phyloP scores from a whole-genome alignment of 2,888 invertebrate species.

The Machimus rusticus region DNA sequence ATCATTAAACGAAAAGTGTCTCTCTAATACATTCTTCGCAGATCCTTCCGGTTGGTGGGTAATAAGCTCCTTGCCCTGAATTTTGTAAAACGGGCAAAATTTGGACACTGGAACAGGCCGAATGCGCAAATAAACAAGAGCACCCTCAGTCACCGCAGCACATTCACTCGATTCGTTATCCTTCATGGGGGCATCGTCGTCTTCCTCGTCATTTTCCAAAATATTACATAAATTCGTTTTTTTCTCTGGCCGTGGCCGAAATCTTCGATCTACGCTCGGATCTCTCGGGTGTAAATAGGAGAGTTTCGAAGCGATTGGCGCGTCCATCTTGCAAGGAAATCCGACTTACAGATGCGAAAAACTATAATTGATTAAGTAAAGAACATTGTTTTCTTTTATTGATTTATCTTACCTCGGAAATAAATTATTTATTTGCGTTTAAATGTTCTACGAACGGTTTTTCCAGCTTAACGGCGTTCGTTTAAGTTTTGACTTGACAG shows the following conservation, averaged over 20 bases:
- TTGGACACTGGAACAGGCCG: slow-evolving; percentile 54
- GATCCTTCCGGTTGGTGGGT: slow-evolving; percentile 51
- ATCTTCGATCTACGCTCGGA: slow-evolving; percentile 57
- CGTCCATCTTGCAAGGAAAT: not conserved
- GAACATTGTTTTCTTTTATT: not conserved
- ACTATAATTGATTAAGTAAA: not conserved
- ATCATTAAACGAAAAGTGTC: slow-evolving; percentile 59
- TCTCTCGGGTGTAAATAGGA: slow-evolving; percentile 53
- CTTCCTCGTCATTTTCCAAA: slow-evolving; percentile 49
- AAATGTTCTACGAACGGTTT: not conserved
- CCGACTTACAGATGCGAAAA: not conserved
- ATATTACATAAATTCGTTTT: slow-evolving; percentile 53
- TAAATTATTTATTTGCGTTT: not conserved
- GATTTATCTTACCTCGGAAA: not conserved
- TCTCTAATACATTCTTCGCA: slow-evolving; percentile 54
- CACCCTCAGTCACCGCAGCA: slow-evolving; percentile 50
- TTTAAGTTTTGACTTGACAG: not conserved
- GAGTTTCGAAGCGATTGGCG: not conserved
- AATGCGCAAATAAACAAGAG: slow-evolving; percentile 58
- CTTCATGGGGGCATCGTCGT: slow-evolving; percentile 44
- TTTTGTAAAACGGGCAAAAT: slow-evolving; percentile 50
- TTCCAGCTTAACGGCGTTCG: not conserved
- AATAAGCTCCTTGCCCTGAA: slow-evolving; percentile 52
- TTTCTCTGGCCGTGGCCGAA: slow-evolving; percentile 55
- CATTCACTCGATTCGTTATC: slow-evolving; percentile 35